Percentiles rank a stretch among this genome's conserved stretches.
These are phyloP conservation scores for Auanema sp. DNA, from an alignment of 2,888 invertebrate genomes.

Conservation along the genomic window DNA sequence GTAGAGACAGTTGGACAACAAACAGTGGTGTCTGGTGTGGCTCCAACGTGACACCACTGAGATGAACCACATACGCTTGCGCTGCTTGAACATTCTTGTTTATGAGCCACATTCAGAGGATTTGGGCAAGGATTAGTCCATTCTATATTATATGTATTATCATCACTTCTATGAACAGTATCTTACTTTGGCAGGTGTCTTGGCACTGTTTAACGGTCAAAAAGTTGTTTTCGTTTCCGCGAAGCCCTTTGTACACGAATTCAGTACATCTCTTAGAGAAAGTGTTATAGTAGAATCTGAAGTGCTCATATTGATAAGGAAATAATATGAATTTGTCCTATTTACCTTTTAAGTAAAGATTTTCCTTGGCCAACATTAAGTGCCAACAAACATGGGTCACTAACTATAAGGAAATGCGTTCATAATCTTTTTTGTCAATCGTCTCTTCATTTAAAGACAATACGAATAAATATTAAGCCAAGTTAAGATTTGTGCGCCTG, in stretches of 20 bases:
- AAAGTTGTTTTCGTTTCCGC: conserved; percentile 63
- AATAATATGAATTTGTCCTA: too few relatives aligned
- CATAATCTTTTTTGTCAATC: not conserved
- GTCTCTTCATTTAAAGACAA: not conserved
- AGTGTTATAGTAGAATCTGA: conserved; percentile 59
- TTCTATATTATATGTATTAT: conserved; percentile 34
- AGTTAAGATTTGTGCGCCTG: too few relatives aligned
- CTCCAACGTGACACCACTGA: conserved; percentile 62
- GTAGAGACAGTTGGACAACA: conserved; percentile 50
- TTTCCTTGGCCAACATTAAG: conserved; percentile 56
- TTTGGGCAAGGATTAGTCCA: conserved; percentile 59
- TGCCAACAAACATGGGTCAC: conserved; percentile 57
- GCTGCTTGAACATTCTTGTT: conserved; percentile 27
- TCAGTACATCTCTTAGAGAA: conserved; percentile 57
- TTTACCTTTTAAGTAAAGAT: conserved; percentile 42
- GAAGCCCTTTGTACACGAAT: conserved; percentile 55
- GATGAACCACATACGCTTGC: conserved; percentile 42
- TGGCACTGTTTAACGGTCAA: conserved; percentile 51
- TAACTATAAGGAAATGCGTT: conserved; percentile 40
- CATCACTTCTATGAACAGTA: not conserved
- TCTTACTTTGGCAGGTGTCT: conserved; percentile 53
- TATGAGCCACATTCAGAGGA: conserved; percentile 28
- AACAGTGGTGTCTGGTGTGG: conserved; percentile 46
- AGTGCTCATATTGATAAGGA: too few relatives aligned
- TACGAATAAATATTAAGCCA: conserved; percentile 4